phyloP scores from a whole-genome alignment of 2,797 vertebrate genomes.

The Cynopterus sphinx region DNA sequence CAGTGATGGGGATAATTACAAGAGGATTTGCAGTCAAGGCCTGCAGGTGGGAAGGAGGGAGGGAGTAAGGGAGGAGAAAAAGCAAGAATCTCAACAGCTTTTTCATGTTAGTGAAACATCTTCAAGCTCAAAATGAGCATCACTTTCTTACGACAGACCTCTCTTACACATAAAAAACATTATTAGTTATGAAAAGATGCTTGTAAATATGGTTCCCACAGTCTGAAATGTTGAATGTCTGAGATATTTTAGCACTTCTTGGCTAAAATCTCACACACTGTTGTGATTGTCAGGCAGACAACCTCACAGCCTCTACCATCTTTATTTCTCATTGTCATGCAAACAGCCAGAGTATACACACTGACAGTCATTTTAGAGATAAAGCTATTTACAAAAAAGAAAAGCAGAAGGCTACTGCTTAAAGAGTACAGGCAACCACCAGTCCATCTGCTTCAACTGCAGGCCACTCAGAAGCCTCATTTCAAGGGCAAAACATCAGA shows the following conservation, averaged over 20 bases:
- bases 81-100: constrained; percentile 24
- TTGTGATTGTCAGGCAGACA: neutral
- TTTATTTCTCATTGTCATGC: neutral
- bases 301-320: neutral
- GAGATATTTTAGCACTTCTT: neutral
- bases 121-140: neutral
- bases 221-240: constrained; percentile 3
- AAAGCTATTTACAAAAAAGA: neutral
- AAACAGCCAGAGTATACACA: neutral
- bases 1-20: constrained; percentile 70
- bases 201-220: constrained; percentile 42
- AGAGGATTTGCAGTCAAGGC: constrained; percentile 67
- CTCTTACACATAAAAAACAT: neutral
- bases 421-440: constrained; percentile 31
- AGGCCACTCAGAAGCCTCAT: neutral
- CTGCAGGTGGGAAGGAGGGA: constrained; percentile 40
- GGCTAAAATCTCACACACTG: neutral
- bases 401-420: constrained; percentile 47
- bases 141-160: neutral
- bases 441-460: constrained; percentile 53
- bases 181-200: neutral
- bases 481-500: constrained; percentile 65
- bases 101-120: neutral
- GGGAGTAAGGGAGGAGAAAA: neutral
- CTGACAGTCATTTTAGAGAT: constrained; percentile 19